Base-by-base conservation (phyloP, 2,888 invertebrate species). In the Mayetiola destructor region DNA sequence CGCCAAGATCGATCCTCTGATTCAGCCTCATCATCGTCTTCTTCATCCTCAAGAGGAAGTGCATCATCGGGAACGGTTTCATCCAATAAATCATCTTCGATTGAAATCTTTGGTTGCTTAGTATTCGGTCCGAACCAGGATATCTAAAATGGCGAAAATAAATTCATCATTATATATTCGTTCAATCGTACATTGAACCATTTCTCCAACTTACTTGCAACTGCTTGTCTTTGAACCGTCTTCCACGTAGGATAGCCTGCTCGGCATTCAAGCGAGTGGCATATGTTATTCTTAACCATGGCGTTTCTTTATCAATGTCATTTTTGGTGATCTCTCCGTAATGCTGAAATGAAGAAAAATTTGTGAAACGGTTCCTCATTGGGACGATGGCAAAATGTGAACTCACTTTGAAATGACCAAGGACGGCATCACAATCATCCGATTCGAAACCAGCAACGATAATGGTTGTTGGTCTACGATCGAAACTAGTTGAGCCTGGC, bases 1-100 rank as follows among this genome's bases (percentile, higher is more conserved):
- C 92, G 77, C 93, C 93, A 93, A 27, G 90, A 88, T 62, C 92
- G 79, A 64, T 88, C 85, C 69, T 87, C 87, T 40, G 86, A 85
- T 61, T 83, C 84, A 53, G 84, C 85, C 14, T 89, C 88, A 48
- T 92, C 91, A 55, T 92, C 92, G 60, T 92, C 91, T 66, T 92
- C 87, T 63, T 84, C 84, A 64, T 84, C 85, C 64, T 85, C 85
- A 12, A 91, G 77, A 20, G 87, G 77, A 57, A 84, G 74, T 65
- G 39, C 62, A 48, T 67, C 67, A 59, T 70, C 70, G 52, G 63
- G 67, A 55, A 58, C 53, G 75, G 69, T 64, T 72, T 75, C 62
- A 69, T 69, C 56, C 66, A 66, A 69, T 57, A 60, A 30, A 59
- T 60, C 58, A 16, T 61, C 62, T 23, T 35, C 57, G 39, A 57